Evolutionary conservation across 2,797 vertebrate species (phyloP), one percentile per base, ranked within the genome.

Genomic region (Hozukius guyotensis): DNA sequence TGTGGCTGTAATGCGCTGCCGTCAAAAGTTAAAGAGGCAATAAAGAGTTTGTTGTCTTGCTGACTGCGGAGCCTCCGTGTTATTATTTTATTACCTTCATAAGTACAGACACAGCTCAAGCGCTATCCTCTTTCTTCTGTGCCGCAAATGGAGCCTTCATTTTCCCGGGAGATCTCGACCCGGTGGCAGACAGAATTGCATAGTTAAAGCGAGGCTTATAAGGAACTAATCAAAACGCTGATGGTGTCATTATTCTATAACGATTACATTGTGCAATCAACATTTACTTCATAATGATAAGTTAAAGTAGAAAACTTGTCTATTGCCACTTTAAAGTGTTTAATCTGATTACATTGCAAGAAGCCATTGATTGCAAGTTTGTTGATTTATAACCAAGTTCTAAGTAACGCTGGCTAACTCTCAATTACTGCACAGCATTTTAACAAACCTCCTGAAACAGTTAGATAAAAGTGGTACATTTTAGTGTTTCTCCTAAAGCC

Each of bases 341-440:
- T 75, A 27, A 64, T 75, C 42, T 60, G 22, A 77, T 78, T 67
- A 46, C 31, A 42, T 36, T 60, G 29, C 56, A 59, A 81, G 61
- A 73, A 25, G 56, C 57, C 46, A 31, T 10, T 70, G 67, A 73
- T 64, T 78, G 9, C 29, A 49, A 57, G 49, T 65, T 32, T 57
- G 13, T 25, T 31, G 13, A 57, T 72, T 72, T 68, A 56, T 27
- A 62, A 59, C 3, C 12, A 22, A 57, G 22, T 56, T 46, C 25
- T 64, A 8, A n/a, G 64, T 46, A 55, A 69, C 13, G 25, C 18
- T 20, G 22, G 20, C 46, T 27, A 12, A 2, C 7, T 11, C 24
- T 67, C 34, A 72, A 71, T 71, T 62, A 53, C 38, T 59, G 32
- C 31, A 52, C 67, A 24, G 18, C 13, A 11, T 31, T 80, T 34